A percentile compares a stretch with the other conserved stretches of the same genome.
Conservation (phyloP, 2,888 invertebrate species). For the Gnatocerus cornutus region DNA sequence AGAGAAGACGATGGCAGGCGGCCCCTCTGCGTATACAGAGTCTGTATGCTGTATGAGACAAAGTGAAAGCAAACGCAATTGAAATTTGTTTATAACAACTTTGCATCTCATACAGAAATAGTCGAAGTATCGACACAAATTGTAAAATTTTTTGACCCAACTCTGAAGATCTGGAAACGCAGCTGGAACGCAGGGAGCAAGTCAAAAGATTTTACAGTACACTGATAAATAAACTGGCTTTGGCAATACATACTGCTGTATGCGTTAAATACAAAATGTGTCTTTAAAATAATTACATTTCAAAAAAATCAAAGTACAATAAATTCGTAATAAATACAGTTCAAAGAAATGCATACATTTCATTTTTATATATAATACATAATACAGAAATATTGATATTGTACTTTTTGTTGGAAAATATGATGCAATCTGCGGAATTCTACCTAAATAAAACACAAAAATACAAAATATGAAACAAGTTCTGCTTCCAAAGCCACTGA, state of each 20-base stretch:
- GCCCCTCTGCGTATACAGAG: constrained; percentile 72
- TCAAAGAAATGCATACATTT: constrained; percentile 51
- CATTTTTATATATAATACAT: constrained; percentile 49
- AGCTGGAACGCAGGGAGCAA: constrained; percentile 8
- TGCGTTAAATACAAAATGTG: constrained; percentile 54
- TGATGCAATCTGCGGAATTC: constrained; percentile 59
- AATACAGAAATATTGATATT: constrained; percentile 45
- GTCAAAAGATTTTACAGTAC: constrained; percentile 70
- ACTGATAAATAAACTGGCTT: constrained; percentile 53
- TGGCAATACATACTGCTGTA: constrained; percentile 52
- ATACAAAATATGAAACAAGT: constrained; percentile 64
- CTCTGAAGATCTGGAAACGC: constrained; percentile 14
- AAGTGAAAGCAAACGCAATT: constrained; percentile 70
- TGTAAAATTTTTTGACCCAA: constrained; percentile 67
- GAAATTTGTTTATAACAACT: constrained; percentile 60
- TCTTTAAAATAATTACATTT: constrained; percentile 63
- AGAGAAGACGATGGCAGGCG: constrained; percentile 71
- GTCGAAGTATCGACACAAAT: constrained; percentile 48
- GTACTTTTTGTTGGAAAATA: constrained; percentile 46
- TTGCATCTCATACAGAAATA: constrained; percentile 62
- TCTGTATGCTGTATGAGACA: constrained; percentile 73
- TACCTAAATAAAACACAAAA: constrained; percentile 67
- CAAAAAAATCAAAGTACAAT: constrained; percentile 55
- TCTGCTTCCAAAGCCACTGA: constrained; percentile 64
- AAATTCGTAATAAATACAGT: constrained; percentile 47